Percentiles rank a stretch among this genome's conserved stretches.
phyloP scores from a whole-genome alignment of 2,888 invertebrate genomes.

The Selenia dentaria region DNA sequence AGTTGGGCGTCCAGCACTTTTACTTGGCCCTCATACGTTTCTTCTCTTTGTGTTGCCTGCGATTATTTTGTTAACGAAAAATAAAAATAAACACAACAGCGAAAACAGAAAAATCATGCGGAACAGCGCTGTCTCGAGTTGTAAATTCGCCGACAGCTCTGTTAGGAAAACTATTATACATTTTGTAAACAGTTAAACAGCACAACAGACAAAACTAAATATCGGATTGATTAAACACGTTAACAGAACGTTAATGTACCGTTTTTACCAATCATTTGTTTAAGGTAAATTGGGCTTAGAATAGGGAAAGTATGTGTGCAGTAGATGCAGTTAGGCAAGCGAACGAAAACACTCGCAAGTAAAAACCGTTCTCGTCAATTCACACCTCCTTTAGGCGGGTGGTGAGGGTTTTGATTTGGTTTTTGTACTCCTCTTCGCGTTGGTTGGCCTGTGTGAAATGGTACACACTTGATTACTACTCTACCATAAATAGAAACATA shows the following conservation, averaged over 20 bases:
- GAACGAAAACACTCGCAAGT: conserved; percentile 65
- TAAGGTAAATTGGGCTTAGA: conserved; percentile 31
- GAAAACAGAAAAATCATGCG: conserved; percentile 71
- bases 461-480: conserved; percentile 50
- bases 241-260: conserved; percentile 57
- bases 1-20: conserved; percentile 95
- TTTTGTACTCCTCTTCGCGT: conserved; percentile 99
- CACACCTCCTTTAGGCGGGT: conserved; percentile 99
- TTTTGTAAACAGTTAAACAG: conserved; percentile 28
- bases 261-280: conserved; percentile 48
- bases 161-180: conserved; percentile 46
- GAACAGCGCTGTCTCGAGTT: conserved; percentile 38
- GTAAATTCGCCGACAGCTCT: conserved; percentile 42
- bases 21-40: conserved; percentile 95
- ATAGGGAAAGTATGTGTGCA: conserved; percentile 56
- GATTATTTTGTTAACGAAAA: conserved; percentile 78
- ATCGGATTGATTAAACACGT: conserved; percentile 49
- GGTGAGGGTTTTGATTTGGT: conserved; percentile 99
- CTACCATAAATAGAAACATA: neutral
- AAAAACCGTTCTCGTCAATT: conserved; percentile 61
- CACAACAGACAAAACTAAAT: conserved; percentile 46
- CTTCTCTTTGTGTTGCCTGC: conserved; percentile 98
- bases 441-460: conserved; percentile 94
- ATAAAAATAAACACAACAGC: conserved; percentile 58
- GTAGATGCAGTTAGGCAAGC: conserved; percentile 78